Evolutionary conservation across 2,797 vertebrate species (phyloP).

Genomic region (Chaenodraco wilsoni): DNA sequence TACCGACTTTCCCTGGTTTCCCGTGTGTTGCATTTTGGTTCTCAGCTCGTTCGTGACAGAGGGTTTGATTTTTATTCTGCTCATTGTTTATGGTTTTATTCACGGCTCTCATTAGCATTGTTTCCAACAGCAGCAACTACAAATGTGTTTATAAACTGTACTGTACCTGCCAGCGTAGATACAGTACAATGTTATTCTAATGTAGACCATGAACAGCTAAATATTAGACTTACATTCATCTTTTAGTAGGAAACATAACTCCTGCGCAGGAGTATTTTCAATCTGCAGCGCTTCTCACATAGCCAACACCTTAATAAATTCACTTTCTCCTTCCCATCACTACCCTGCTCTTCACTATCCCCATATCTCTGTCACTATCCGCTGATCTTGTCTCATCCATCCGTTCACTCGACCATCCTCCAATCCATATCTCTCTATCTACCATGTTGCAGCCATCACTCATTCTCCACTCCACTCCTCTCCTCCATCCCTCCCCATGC

Average conservation of each 20-base stretch:
- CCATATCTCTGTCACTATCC: conserved; percentile 50
- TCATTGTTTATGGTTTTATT: no score
- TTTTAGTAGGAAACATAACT: neutral
- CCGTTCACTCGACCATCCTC: conserved; percentile 43
- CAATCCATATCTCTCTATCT: conserved; percentile 49
- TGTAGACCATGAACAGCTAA: neutral
- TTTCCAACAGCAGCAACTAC: neutral
- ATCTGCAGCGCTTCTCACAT: conserved; percentile 56
- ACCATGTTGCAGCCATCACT: conserved; percentile 29
- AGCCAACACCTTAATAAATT: conserved; percentile 71
- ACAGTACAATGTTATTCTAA: neutral
- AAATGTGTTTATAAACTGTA: no score
- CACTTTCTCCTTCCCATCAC: conserved; percentile 24
- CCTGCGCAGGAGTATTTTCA: conserved; percentile 49
- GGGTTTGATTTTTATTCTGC: no score
- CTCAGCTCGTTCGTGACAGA: no score
- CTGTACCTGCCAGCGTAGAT: no score
- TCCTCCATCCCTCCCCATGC: conserved; percentile 16
- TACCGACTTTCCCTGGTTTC: no score
- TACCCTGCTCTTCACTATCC: conserved; percentile 17
- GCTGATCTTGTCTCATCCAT: conserved; percentile 58
- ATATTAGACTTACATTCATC: neutral
- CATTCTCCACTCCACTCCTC: neutral
- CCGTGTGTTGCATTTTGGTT: no score
- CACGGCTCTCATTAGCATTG: no score